Percentiles rank a stretch among this genome's conserved stretches.
Evolutionary conservation across 2,888 invertebrate genomes (phyloP).

Genomic region (Halictus quadricinctus): DNA sequence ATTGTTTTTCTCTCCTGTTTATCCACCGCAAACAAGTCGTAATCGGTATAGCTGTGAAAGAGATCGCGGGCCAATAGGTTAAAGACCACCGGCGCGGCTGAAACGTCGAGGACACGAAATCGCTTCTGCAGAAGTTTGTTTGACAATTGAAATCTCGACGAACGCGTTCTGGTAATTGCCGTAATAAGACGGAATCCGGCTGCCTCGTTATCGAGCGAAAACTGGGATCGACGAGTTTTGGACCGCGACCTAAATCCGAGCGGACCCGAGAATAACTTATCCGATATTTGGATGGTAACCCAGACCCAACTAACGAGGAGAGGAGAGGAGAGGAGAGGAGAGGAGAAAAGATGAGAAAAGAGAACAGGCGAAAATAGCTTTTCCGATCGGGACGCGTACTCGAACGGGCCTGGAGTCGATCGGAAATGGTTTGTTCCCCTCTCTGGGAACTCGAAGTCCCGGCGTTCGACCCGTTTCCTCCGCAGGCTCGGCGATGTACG

Average conservation of each 20-base stretch:
- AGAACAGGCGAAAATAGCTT: constrained; percentile 33
- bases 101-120: too few relatives aligned
- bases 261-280: neutral
- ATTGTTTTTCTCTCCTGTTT: too few relatives aligned
- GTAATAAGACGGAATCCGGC: neutral
- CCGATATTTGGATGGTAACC: constrained; percentile 3
- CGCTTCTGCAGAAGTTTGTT: too few relatives aligned
- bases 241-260: neutral
- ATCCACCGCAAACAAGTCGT: too few relatives aligned
- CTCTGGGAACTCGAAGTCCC: neutral
- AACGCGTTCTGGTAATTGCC: neutral
- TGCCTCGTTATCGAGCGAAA: neutral
- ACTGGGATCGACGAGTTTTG: neutral
- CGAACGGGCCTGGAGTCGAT: neutral
- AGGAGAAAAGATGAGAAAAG: too few relatives aligned
- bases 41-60: too few relatives aligned
- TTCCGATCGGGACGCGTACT: constrained; percentile 14
- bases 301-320: constrained; percentile 16
- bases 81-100: too few relatives aligned
- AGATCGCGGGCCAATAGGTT: neutral
- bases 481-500: constrained; percentile 18
- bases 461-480: constrained; percentile 22
- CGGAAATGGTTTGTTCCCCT: neutral
- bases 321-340: neutral
- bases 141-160: neutral